Percentiles rank a stretch among this genome's conserved stretches.
Evolutionary conservation across 2,113 vertebrate genomes (phyloP).

Genomic region (Vidua chalybeata): DNA sequence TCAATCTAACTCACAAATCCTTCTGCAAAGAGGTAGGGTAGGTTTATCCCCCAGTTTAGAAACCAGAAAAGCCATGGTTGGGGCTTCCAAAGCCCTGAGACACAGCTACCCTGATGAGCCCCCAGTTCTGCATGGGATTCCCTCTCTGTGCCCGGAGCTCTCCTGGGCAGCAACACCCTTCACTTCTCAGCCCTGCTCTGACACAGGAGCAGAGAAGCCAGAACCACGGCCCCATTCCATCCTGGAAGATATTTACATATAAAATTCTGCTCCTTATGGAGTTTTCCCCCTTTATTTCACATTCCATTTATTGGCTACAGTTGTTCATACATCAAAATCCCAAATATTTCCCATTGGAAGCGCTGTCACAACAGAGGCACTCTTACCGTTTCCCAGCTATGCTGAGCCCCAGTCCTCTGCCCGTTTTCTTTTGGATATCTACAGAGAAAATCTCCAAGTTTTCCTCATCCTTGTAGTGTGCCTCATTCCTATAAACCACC

Average conservation of each 20-base stretch:
- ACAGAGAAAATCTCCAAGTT: slow-evolving; percentile 87
- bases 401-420: slow-evolving; percentile 92
- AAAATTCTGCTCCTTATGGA: neutral
- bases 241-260: neutral
- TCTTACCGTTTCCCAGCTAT: slow-evolving; percentile 93
- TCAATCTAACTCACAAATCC: neutral
- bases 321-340: neutral
- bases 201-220: neutral
- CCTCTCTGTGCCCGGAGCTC: rapidly evolving
- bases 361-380: neutral
- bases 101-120: neutral
- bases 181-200: neutral
- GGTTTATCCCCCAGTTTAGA: neutral
- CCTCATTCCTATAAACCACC: slow-evolving; percentile 87
- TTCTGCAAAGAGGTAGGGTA: neutral
- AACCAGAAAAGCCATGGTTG: neutral
- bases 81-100: neutral
- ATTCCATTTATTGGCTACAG: neutral
- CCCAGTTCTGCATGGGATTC: rapidly evolving
- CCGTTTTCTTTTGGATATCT: slow-evolving; percentile 88
- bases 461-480: slow-evolving; percentile 87
- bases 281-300: neutral
- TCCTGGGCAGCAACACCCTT: neutral
- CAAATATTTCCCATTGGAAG: neutral
- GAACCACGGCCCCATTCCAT: neutral